Conservation (phyloP, 2,888 invertebrate species). For the Tipula confusa region DNA sequence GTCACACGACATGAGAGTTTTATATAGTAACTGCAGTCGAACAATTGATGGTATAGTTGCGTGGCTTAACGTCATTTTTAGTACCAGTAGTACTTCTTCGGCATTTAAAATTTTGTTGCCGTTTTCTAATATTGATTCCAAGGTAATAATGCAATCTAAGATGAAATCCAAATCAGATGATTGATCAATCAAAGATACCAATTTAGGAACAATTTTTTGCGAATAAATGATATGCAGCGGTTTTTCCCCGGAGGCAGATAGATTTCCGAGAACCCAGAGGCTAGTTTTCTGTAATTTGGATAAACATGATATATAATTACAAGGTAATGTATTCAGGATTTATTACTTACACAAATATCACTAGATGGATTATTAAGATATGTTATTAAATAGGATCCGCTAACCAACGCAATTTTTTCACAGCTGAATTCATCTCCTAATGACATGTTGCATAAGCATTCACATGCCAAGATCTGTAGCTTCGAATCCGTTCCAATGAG, state of each 20-base stretch:
- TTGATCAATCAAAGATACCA: slow-evolving; percentile 39
- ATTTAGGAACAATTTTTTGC: slow-evolving; percentile 44
- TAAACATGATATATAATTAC: neutral
- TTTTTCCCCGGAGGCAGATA: slow-evolving; percentile 42
- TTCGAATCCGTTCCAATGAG: slow-evolving; percentile 43
- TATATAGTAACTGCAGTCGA: neutral
- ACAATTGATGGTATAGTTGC: neutral
- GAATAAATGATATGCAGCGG: slow-evolving; percentile 40
- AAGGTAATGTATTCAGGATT: neutral
- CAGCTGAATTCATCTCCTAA: slow-evolving; percentile 44
- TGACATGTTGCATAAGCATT: slow-evolving; percentile 47
- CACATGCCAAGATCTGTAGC: slow-evolving; percentile 43
- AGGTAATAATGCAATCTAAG: neutral
- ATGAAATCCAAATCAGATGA: slow-evolving; percentile 38
- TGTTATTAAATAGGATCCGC: slow-evolving; percentile 46
- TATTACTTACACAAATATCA: slow-evolving; percentile 38
- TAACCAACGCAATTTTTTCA: slow-evolving; percentile 43
- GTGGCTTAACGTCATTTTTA: neutral
- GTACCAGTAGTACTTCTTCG: neutral
- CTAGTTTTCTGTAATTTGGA: slow-evolving; percentile 38
- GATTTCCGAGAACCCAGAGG: slow-evolving; percentile 46
- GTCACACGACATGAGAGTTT: neutral
- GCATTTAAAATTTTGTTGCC: neutral
- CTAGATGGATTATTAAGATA: slow-evolving; percentile 42
- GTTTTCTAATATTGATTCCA: neutral